These are phyloP conservation scores for Aquatica leii DNA, from an alignment of 2,888 invertebrate species.

Conservation along the genomic window DNA sequence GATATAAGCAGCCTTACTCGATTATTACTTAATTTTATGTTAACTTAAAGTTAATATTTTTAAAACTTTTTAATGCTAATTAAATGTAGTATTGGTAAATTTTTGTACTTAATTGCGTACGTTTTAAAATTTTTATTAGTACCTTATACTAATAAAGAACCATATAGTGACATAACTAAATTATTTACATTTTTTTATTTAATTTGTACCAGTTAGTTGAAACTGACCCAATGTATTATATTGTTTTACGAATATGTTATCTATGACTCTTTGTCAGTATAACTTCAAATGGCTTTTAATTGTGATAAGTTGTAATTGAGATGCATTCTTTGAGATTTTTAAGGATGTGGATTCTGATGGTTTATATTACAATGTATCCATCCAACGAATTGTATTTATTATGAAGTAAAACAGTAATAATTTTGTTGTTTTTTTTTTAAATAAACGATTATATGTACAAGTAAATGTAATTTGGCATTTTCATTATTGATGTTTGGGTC, in stretches of 20 bases:
- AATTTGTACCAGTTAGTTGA: too few species aligned
- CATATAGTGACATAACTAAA: constrained; percentile 15
- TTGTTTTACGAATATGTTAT: constrained; percentile 13
- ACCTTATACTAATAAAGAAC: constrained; percentile 25
- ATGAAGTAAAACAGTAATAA: constrained; percentile 24
- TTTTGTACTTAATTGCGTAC: constrained; percentile 38
- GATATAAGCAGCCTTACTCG: constrained; percentile 22
- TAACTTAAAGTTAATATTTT: constrained; percentile 32
- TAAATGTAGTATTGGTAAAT: constrained; percentile 22
- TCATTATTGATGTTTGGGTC: too few species aligned
- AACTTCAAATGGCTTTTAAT: constrained; percentile 23
- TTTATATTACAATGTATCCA: constrained; percentile 35
- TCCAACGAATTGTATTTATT: constrained; percentile 38
- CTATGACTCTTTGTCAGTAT: constrained; percentile 6
- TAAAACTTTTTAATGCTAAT: constrained; percentile 29
- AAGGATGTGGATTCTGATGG: constrained; percentile 27
- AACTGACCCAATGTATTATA: constrained; percentile 20
- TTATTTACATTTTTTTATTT: constrained; percentile 11
- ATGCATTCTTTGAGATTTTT: constrained; percentile 24
- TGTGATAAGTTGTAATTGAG: constrained; percentile 26
- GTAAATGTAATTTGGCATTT: too few species aligned
- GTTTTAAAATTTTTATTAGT: constrained; percentile 34
- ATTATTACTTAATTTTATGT: constrained; percentile 29
- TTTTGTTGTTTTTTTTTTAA: too few species aligned
- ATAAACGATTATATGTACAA: too few species aligned